Percentiles rank a stretch among this genome's conserved stretches.
These are phyloP conservation scores for Rhynchonycteris naso DNA, from an alignment of 2,797 vertebrate species.

Conservation along the genomic window DNA sequence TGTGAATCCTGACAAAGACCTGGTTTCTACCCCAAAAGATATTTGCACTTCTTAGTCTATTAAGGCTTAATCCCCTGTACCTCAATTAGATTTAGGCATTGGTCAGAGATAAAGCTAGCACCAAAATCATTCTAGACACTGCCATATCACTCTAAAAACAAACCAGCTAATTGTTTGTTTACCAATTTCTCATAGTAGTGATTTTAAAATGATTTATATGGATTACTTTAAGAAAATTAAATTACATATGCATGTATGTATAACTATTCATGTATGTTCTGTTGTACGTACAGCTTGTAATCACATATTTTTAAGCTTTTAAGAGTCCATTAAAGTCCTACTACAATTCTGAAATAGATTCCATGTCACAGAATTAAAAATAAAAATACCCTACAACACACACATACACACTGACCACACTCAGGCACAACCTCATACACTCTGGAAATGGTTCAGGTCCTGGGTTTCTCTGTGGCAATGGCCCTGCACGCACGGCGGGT, in stretches of 20 bases:
- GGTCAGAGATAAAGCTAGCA: not conserved
- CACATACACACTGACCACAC: rapidly evolving
- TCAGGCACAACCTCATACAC: not conserved
- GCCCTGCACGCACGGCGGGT: rapidly evolving
- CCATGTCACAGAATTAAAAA: not conserved
- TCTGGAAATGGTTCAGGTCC: not conserved
- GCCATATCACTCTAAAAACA: not conserved
- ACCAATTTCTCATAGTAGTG: not conserved
- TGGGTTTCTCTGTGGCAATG: not conserved
- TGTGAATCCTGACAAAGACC: not conserved
- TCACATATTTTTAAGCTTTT: not conserved
- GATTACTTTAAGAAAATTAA: not conserved
- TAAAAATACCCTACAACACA: not conserved
- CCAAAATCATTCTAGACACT: not conserved
- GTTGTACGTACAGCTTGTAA: not conserved
- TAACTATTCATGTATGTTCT: not conserved
- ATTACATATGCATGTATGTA: rapidly evolving
- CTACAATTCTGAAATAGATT: not conserved
- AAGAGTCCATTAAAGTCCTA: not conserved
- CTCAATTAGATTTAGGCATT: not conserved
- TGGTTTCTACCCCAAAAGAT: not conserved
- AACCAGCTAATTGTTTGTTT: not conserved
- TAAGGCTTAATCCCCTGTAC: not conserved
- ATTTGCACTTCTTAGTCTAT: not conserved
- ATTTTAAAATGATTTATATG: slow-evolving; percentile 1